These are phyloP conservation scores for Forficula auricularia DNA, from an alignment of 1,140 invertebrate species.

Conservation along the genomic window DNA sequence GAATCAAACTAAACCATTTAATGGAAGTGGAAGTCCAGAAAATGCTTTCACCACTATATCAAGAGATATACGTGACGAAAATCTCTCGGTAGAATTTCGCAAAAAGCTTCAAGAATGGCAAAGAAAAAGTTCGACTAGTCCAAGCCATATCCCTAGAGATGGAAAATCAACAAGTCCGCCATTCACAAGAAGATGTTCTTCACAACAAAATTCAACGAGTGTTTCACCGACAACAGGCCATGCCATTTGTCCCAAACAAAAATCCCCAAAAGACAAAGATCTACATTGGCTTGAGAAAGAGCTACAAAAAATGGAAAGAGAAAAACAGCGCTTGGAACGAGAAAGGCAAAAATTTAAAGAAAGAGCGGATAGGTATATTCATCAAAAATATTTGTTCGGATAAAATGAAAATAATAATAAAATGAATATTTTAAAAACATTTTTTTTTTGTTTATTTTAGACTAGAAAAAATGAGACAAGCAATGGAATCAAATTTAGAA, in stretches of 20 bases:
- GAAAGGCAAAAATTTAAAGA: conserved; percentile 41
- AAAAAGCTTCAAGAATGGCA: conserved; percentile 75
- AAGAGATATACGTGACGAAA: conserved; percentile 37
- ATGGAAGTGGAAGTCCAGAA: background rate
- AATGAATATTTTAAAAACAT: conserved; percentile 2
- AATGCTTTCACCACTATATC: background rate
- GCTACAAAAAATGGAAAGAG: conserved; percentile 39
- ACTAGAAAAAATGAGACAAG: conserved; percentile 38
- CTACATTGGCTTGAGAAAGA: conserved; percentile 39
- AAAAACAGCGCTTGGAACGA: conserved; percentile 39
- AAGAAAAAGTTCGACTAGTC: conserved; percentile 57
- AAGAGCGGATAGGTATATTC: conserved; percentile 31
- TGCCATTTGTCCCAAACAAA: conserved; percentile 4
- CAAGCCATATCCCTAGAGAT: conserved; percentile 33
- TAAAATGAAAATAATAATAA: background rate
- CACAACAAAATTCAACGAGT: conserved; percentile 30
- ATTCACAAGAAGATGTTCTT: conserved; percentile 15
- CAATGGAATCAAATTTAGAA: conserved; percentile 31
- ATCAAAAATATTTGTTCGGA: background rate
- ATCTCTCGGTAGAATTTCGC: conserved; percentile 53
- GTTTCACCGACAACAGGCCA: background rate
- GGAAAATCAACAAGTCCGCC: conserved; percentile 17
- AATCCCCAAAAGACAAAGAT: conserved; percentile 27
- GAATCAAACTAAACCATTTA: background rate
- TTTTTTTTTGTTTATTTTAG: conserved; percentile 22